A percentile compares a stretch with the other conserved stretches of the same genome.
Conservation (phyloP, 2,888 invertebrate genomes). For the Cheilosia impressa region DNA sequence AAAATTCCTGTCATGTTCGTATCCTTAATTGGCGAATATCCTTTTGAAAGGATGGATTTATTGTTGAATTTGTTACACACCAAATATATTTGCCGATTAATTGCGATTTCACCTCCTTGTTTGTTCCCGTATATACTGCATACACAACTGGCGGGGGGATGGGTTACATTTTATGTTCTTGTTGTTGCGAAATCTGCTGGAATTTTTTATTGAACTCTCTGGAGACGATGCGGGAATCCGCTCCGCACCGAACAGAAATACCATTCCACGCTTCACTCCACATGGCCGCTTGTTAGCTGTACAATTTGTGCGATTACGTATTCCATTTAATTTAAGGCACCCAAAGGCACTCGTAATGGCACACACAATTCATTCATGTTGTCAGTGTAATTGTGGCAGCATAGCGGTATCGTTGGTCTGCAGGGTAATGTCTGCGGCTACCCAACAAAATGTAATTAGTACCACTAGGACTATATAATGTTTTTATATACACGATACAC, state of each 20-base stretch:
- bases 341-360: slow-evolving; percentile 65
- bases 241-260: slow-evolving; percentile 15
- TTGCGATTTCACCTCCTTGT: slow-evolving; percentile 66
- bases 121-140: slow-evolving; percentile 14
- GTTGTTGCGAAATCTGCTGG: slow-evolving; percentile 41
- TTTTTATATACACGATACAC: neutral
- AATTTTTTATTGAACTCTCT: slow-evolving; percentile 56
- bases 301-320: slow-evolving; percentile 66
- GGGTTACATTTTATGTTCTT: neutral
- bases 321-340: slow-evolving; percentile 73
- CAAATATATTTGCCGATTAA: slow-evolving; percentile 73
- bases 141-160: neutral
- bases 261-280: slow-evolving; percentile 46
- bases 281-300: slow-evolving; percentile 53
- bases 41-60: slow-evolving; percentile 71
- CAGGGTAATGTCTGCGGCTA: slow-evolving; percentile 55
- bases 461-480: slow-evolving; percentile 1
- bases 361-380: slow-evolving; percentile 56
- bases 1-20: slow-evolving; percentile 66
- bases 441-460: slow-evolving; percentile 68
- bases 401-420: slow-evolving; percentile 34
- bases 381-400: slow-evolving; percentile 38
- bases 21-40: slow-evolving; percentile 67
- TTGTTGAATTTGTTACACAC: slow-evolving; percentile 69
- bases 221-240: slow-evolving; percentile 46